Base-by-base conservation (phyloP, 1,140 invertebrate species). In the Sarcophaga peregrina region DNA sequence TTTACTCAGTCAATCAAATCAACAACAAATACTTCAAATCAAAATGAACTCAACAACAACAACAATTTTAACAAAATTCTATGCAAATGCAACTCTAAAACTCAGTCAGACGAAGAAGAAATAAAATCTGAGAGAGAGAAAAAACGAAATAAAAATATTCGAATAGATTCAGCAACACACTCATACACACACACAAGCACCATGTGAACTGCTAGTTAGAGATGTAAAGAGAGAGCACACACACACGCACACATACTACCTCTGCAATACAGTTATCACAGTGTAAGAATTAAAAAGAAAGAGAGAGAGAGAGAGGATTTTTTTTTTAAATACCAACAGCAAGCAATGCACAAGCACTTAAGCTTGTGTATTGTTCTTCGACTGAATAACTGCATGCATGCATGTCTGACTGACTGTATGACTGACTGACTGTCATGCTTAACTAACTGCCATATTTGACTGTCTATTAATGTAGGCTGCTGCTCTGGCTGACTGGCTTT, bases 281-380 rank as follows among this genome's bases (percentile, higher is more conserved):
- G 54, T 15, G n/a, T 58, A 58, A 58, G 15, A n/a, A 58, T 13
- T 37, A 13, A 13, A 58, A 6, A 58, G 13, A 58, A 15, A n/a
- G 54, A 58, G 54, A 58, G 54, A 68, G 20, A 20, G n/a, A 68
- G 9, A 37, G 20, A 68, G 17, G 62, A 68, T 68, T 68, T 20
- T 68, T 68, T n/a, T n/a, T n/a, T n/a, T n/a, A n/a, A 68, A 68
- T 68, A 68, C 58, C 58, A 68, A 17, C 58, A 58, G 13, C 52
- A 58, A 5, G 52, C 52, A 68, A n/a, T 68, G 58, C 58, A 68
- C 20, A n/a, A n/a, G n/a, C n/a, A n/a, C n/a, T n/a, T 37, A 37
- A 37, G 25, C 25, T 37, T 37, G 25, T 37, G 25, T 37, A 4
- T 37, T 37, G 25, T 68, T 68, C 62, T 9, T 20, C 20, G 62